A percentile compares a stretch with the other conserved stretches of the same genome.
phyloP scores from a whole-genome alignment of 2,113 vertebrate species.

The Lutjanus erythropterus region DNA sequence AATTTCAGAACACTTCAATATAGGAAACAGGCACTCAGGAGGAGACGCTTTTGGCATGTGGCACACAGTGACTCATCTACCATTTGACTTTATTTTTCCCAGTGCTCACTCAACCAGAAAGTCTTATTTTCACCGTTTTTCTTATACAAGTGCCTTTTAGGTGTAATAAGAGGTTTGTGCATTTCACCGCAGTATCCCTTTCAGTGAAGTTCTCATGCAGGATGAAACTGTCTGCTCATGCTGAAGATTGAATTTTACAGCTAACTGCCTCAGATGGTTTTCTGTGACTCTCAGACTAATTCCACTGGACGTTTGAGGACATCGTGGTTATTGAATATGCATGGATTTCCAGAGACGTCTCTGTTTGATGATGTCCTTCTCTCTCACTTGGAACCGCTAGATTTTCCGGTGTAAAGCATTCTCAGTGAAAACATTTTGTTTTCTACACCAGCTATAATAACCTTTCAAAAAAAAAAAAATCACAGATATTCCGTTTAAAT shows the following conservation, averaged over 20 bases:
- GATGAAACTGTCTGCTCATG: slow-evolving; percentile 35
- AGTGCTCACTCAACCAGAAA: slow-evolving; percentile 4
- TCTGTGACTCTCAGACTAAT: slow-evolving; percentile 13
- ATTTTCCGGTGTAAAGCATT: too few species aligned
- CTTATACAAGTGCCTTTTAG: slow-evolving; percentile 43
- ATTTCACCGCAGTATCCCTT: slow-evolving; percentile 8
- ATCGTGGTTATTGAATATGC: not conserved
- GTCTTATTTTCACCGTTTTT: slow-evolving; percentile 33
- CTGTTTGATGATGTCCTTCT: slow-evolving; percentile 24
- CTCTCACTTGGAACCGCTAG: slow-evolving; percentile 9
- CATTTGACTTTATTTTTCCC: not conserved
- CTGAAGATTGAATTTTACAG: slow-evolving; percentile 48
- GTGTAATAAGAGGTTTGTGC: slow-evolving; percentile 38
- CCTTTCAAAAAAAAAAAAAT: not conserved
- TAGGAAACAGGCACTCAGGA: not conserved
- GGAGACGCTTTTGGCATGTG: slow-evolving; percentile 33
- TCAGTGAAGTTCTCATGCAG: slow-evolving; percentile 26
- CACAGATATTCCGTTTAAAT: not conserved
- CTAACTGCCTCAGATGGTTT: slow-evolving; percentile 22
- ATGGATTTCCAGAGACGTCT: slow-evolving; percentile 3
- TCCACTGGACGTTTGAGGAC: slow-evolving; percentile 20
- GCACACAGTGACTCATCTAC: slow-evolving; percentile 51
- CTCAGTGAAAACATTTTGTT: not conserved
- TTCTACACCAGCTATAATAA: not conserved
- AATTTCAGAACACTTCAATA: slow-evolving; percentile 1